These are phyloP conservation scores for Chrysochloris asiatica DNA, from an alignment of 2,113 vertebrate species.

Conservation along the genomic window DNA sequence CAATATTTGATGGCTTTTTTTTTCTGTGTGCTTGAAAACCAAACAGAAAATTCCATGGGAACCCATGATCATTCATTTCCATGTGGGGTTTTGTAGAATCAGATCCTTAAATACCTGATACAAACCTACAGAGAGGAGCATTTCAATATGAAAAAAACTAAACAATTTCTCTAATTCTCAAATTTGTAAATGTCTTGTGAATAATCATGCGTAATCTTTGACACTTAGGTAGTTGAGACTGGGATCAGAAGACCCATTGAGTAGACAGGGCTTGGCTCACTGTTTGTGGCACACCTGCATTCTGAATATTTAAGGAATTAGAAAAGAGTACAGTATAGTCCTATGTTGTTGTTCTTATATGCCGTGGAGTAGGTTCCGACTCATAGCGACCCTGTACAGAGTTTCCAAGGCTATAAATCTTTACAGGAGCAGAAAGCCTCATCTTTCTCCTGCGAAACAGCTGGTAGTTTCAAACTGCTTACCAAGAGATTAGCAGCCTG, in stretches of 20 bases:
- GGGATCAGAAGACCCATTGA: background rate
- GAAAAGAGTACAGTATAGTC: background rate
- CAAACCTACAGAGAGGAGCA: background rate
- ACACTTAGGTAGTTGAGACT: background rate
- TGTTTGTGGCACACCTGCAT: background rate
- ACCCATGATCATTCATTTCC: background rate
- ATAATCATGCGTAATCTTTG: background rate
- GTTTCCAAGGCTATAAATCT: too few relatives aligned
- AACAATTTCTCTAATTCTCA: background rate
- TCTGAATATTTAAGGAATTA: background rate
- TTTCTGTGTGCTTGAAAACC: background rate
- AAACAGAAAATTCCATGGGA: background rate
- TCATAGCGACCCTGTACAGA: too few relatives aligned
- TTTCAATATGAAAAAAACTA: constrained; percentile 5
- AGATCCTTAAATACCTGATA: background rate
- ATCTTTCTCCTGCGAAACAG: too few relatives aligned
- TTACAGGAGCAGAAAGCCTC: too few relatives aligned
- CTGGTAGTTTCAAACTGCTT: too few relatives aligned
- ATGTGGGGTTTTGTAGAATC: background rate
- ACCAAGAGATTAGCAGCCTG: too few relatives aligned
- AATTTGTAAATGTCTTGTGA: background rate
- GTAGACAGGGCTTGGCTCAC: background rate
- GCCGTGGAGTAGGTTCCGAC: too few relatives aligned
- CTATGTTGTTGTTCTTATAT: too few relatives aligned
- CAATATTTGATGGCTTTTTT: background rate